phyloP scores from a whole-genome alignment of 1,140 invertebrate species.

The Megalopta genalis region DNA sequence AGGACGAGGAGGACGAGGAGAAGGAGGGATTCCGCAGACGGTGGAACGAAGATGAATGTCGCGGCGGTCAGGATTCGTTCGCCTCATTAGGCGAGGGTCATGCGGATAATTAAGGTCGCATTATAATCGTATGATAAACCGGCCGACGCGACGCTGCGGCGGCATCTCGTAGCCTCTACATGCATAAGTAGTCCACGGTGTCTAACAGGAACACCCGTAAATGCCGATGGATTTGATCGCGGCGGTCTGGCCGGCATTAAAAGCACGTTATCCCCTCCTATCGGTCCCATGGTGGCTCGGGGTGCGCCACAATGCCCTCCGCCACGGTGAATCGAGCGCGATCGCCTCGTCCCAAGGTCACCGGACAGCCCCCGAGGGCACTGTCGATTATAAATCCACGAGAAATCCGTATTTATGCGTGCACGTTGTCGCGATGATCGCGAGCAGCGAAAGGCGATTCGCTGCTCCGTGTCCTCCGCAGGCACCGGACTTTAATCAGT shows the following conservation, averaged over 20 bases:
- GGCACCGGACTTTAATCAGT: too few species aligned
- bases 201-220: conserved; percentile 54
- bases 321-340: conserved; percentile 8
- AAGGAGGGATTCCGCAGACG: conserved; percentile 19
- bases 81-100: conserved; percentile 55
- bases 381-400: conserved; percentile 45
- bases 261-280: conserved; percentile 60
- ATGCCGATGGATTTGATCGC: conserved; percentile 20
- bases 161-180: neutral
- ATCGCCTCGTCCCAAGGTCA: conserved; percentile 57
- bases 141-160: neutral
- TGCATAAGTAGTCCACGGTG: conserved; percentile 16
- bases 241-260: conserved; percentile 49
- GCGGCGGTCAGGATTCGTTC: conserved; percentile 61
- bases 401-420: conserved; percentile 26
- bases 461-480: neutral
- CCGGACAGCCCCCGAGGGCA: conserved; percentile 31
- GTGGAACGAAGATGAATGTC: conserved; percentile 57
- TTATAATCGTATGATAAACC: conserved; percentile 57
- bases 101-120: conserved; percentile 62
- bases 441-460: neutral
- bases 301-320: conserved; percentile 19
- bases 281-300: neutral
- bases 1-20: too few species aligned
- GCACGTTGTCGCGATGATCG: neutral